Percentiles rank a stretch among this genome's conserved stretches.
These are phyloP conservation scores for Encarsia formosa DNA, from an alignment of 2,888 invertebrate genomes.

Conservation along the genomic window DNA sequence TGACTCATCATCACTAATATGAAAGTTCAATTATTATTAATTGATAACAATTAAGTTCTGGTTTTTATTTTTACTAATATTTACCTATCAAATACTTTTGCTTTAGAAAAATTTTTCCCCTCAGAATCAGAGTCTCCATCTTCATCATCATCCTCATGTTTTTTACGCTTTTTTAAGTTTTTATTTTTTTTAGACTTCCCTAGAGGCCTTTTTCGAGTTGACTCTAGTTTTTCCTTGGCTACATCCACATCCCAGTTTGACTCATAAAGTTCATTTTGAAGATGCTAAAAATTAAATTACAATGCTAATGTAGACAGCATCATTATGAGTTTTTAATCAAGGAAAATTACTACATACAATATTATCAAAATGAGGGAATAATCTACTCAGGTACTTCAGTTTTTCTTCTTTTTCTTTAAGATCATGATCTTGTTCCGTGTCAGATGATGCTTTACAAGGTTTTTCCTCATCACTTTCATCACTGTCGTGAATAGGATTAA, in stretches of 20 bases:
- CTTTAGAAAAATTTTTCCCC: conserved; percentile 52
- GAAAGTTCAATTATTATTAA: conserved; percentile 22
- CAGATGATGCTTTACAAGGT: conserved; percentile 33
- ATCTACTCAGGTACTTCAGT: conserved; percentile 60
- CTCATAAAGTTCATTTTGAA: conserved; percentile 37
- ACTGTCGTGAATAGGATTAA: conserved; percentile 47
- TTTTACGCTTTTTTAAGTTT: conserved; percentile 44
- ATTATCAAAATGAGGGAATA: conserved; percentile 61
- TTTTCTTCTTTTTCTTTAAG: conserved; percentile 39
- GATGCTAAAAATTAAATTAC: conserved; percentile 36
- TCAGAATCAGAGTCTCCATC: conserved; percentile 60
- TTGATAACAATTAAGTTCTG: conserved; percentile 33
- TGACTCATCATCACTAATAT: conserved; percentile 63
- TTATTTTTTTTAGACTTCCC: conserved; percentile 24
- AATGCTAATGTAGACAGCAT: not conserved
- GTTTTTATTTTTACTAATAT: conserved; percentile 21
- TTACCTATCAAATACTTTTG: conserved; percentile 67
- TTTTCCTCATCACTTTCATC: conserved; percentile 43
- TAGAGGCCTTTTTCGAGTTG: conserved; percentile 23
- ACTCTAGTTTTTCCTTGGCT: conserved; percentile 27
- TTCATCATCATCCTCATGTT: conserved; percentile 58
- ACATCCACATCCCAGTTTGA: conserved; percentile 43
- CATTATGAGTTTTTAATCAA: not conserved
- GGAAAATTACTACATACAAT: conserved; percentile 52
- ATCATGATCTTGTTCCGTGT: conserved; percentile 31